A percentile compares a stretch with the other conserved stretches of the same genome.
Evolutionary conservation across 2,888 invertebrate genomes (phyloP).

Genomic region (Cryptus viduatorius): DNA sequence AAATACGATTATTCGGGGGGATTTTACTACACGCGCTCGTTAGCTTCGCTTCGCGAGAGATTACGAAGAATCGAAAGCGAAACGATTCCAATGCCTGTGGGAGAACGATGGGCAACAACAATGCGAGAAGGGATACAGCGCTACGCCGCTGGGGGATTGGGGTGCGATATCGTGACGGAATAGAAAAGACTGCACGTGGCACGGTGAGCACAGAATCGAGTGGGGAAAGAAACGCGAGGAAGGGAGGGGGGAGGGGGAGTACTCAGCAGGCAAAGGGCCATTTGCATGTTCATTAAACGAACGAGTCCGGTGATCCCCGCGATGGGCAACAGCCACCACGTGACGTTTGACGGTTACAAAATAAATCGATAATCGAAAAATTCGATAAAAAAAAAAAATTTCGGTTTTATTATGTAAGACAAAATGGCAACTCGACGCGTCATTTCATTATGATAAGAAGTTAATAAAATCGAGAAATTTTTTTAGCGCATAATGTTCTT

Average conservation of each 20-base stretch:
- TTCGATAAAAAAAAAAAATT: too few species aligned
- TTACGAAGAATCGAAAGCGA: constrained; percentile 25
- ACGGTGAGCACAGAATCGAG: constrained; percentile 18
- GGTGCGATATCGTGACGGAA: constrained; percentile 33
- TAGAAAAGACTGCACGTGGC: constrained; percentile 67
- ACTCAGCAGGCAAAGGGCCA: constrained; percentile 62
- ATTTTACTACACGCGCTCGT: constrained; percentile 1
- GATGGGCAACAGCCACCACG: constrained; percentile 57
- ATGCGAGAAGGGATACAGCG: constrained; percentile 10
- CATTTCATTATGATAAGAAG: too few species aligned
- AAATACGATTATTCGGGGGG: neutral
- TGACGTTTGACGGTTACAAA: constrained; percentile 54
- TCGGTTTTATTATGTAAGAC: too few species aligned
- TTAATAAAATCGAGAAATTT: neutral
- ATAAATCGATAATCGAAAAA: constrained; percentile 3
- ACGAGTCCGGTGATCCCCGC: constrained; percentile 63
- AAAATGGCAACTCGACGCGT: too few species aligned
- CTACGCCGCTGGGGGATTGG: constrained; percentile 9
- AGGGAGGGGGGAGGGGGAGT: constrained; percentile 35
- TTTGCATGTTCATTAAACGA: constrained; percentile 71
- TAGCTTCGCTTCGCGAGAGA: constrained; percentile 31
- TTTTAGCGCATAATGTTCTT: neutral
- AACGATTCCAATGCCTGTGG: neutral
- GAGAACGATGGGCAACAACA: constrained; percentile 34
- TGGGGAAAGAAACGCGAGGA: neutral